These are phyloP conservation scores for Sphaeramia orbicularis DNA, from an alignment of 2,797 vertebrate genomes.

Conservation along the genomic window DNA sequence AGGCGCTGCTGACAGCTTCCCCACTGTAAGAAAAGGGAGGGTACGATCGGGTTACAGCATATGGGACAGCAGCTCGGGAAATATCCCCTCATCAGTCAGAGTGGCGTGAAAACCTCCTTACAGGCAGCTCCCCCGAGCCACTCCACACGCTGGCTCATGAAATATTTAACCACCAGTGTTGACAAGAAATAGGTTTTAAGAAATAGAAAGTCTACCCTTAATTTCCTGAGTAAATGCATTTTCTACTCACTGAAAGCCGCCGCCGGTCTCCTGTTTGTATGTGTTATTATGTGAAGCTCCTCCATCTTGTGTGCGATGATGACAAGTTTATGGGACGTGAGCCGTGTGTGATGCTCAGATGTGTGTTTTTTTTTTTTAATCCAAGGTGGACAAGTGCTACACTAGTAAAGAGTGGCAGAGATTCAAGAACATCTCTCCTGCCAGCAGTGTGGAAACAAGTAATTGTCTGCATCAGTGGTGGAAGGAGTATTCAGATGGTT, in stretches of 20 bases:
- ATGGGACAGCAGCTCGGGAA: constrained; percentile 77
- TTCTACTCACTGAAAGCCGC: constrained; percentile 78
- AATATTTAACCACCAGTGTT: constrained; percentile 91
- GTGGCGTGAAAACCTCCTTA: constrained; percentile 84
- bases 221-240: constrained; percentile 86
- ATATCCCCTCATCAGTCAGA: constrained; percentile 85
- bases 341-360: constrained; percentile 39
- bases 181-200: constrained; percentile 93
- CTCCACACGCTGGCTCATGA: constrained; percentile 86
- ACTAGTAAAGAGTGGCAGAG: constrained; percentile 8
- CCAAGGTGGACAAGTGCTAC: constrained; percentile 20
- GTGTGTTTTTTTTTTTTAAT: constrained; percentile 20
- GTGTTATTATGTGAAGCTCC: constrained; percentile 66
- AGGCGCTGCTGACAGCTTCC: constrained; percentile 70
- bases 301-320: constrained; percentile 39
- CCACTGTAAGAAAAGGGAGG: constrained; percentile 57
- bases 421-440: constrained; percentile 11
- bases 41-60: constrained; percentile 76
- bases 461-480: neutral
- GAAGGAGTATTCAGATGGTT: too few species aligned
- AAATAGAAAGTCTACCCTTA: constrained; percentile 88
- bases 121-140: constrained; percentile 83
- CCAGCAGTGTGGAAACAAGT: neutral
- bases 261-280: constrained; percentile 54
- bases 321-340: constrained; percentile 48